These are phyloP conservation scores for Sphaerodactylus townsendi DNA, from an alignment of 2,113 vertebrate species.

Conservation along the genomic window DNA sequence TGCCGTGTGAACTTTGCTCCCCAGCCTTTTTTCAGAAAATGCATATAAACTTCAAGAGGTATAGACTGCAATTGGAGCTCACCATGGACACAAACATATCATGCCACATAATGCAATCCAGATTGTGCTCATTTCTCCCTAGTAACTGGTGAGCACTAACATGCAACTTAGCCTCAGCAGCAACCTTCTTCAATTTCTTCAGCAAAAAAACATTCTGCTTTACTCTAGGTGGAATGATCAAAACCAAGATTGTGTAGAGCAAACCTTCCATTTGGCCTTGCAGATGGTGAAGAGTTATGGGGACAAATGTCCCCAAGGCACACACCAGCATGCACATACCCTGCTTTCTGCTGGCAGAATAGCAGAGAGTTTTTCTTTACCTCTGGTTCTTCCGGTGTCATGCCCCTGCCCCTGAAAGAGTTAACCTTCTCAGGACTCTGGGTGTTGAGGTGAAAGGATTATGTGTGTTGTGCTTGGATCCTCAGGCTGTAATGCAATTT, in stretches of 20 bases:
- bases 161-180: too few relatives aligned
- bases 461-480: slow-evolving; percentile 88
- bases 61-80: background rate
- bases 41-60: background rate
- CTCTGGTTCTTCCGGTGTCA: background rate
- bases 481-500: slow-evolving; percentile 93
- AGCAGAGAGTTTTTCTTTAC: background rate
- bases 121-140: background rate
- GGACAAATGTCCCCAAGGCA: background rate
- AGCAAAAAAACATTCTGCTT: background rate
- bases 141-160: background rate
- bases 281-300: background rate
- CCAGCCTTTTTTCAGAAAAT: background rate
- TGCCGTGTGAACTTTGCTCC: too few relatives aligned
- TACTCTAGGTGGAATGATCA: background rate
- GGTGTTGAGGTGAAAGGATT: slow-evolving; percentile 89
- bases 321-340: background rate
- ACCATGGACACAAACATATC: background rate
- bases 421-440: slow-evolving; percentile 66
- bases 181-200: background rate
- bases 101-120: too few relatives aligned
- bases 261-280: background rate
- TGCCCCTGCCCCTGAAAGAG: slow-evolving; percentile 22
- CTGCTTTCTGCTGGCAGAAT: background rate
- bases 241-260: background rate